These are phyloP conservation scores for Smithornis capensis DNA, from an alignment of 2,113 vertebrate genomes.

Conservation along the genomic window DNA sequence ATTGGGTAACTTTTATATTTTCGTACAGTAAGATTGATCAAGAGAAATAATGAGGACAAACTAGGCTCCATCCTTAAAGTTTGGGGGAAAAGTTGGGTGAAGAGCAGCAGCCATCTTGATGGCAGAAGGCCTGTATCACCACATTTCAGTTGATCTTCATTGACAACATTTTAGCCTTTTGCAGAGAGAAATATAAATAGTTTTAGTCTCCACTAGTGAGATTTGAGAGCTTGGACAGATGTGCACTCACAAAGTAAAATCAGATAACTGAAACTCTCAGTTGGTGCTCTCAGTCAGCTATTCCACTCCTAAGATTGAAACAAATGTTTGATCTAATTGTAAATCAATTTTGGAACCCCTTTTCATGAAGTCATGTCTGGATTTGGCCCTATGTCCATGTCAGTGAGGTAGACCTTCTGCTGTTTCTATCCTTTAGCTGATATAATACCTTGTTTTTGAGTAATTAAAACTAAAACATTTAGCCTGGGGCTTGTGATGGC, in stretches of 20 bases:
- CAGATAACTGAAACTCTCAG: neutral
- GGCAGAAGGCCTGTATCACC: neutral
- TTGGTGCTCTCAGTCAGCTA: neutral
- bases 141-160: neutral
- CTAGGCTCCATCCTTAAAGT: neutral
- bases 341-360: neutral
- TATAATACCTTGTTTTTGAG: neutral
- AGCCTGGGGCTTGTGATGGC: neutral
- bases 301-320: neutral
- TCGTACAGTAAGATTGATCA: neutral
- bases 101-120: neutral
- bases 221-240: neutral
- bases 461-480: neutral
- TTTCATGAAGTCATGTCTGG: neutral
- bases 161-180: neutral
- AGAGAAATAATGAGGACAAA: neutral
- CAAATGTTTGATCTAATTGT: neutral
- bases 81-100: neutral
- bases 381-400: neutral
- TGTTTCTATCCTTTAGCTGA: neutral
- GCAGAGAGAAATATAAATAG: neutral
- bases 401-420: neutral
- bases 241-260: neutral
- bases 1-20: neutral
- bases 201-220: neutral